Evolutionary conservation across 2,888 invertebrate genomes (phyloP).

Genomic region (Unio pictorum): DNA sequence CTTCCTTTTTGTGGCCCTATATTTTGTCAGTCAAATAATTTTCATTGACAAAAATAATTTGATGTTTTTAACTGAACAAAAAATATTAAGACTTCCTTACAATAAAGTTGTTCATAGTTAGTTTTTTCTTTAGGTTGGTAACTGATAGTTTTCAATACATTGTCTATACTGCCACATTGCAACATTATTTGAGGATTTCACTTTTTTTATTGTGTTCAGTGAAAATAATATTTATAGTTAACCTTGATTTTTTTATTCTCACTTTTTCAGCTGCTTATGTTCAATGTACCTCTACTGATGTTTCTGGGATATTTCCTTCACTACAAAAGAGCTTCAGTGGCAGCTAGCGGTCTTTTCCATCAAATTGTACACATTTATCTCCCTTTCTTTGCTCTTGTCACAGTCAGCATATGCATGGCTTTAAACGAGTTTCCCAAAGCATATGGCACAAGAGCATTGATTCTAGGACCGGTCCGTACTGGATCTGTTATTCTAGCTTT

Average conservation of each 20-base stretch:
- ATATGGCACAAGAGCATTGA: slow-evolving; percentile 83
- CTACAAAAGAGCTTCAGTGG: slow-evolving; percentile 26
- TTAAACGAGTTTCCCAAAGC: slow-evolving; percentile 82
- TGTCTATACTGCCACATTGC: no score
- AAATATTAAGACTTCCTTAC: no score
- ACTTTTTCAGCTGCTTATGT: slow-evolving; percentile 74
- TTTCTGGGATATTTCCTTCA: slow-evolving; percentile 81
- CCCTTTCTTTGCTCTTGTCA: slow-evolving; percentile 55
- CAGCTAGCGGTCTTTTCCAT: slow-evolving; percentile 18
- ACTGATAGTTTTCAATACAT: no score
- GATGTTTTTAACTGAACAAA: no score
- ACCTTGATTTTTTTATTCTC: slow-evolving; percentile 2
- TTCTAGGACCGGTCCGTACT: slow-evolving; percentile 85
- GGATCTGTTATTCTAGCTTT: slow-evolving; percentile 84
- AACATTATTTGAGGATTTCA: background rate
- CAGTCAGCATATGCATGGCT: slow-evolving; percentile 77
- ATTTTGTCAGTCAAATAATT: no score
- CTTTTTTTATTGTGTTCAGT: slow-evolving; percentile 10
- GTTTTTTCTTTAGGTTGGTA: no score
- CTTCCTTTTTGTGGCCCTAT: no score
- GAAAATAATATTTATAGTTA: background rate
- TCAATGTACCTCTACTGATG: slow-evolving; percentile 84
- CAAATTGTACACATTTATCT: slow-evolving; percentile 35
- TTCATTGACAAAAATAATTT: no score
- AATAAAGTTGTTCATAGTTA: no score